phyloP scores from a whole-genome alignment of 2,888 invertebrate species.

The Drosophila engyochracea region DNA sequence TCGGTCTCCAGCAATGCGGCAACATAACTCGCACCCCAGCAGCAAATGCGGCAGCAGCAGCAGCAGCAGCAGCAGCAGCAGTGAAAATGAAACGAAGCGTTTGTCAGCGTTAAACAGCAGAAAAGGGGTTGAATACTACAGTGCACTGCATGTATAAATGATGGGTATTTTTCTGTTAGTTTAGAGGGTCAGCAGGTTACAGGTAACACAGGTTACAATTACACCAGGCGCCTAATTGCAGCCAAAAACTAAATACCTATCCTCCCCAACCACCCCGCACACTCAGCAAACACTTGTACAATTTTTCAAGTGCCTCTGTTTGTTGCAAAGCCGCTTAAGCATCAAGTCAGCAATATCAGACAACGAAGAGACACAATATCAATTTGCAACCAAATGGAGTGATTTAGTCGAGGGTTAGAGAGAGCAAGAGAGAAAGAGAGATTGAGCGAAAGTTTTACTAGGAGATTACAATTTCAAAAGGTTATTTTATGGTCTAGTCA shows the following conservation, averaged over 20 bases:
- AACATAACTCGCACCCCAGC: slow-evolving; percentile 69
- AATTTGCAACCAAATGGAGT: slow-evolving; percentile 56
- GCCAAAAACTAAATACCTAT: slow-evolving; percentile 40
- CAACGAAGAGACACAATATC: slow-evolving; percentile 45
- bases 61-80: slow-evolving; percentile 45
- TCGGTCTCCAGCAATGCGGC: slow-evolving; percentile 57
- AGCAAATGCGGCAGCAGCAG: slow-evolving; percentile 36
- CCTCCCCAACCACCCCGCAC: background rate
- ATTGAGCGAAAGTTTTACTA: background rate
- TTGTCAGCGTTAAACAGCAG: slow-evolving; percentile 59
- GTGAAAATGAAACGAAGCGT: slow-evolving; percentile 59
- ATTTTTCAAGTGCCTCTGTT: background rate
- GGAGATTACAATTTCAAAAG: background rate
- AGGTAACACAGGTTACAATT: slow-evolving; percentile 37
- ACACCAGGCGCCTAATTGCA: slow-evolving; percentile 62
- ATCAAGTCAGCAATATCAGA: slow-evolving; percentile 44
- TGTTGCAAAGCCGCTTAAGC: slow-evolving; percentile 58
- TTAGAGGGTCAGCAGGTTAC: slow-evolving; percentile 82
- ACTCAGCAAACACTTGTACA: background rate
- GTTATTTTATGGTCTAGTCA: background rate
- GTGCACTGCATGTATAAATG: slow-evolving; percentile 25
- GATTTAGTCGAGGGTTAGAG: no score
- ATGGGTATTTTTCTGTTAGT: slow-evolving; percentile 47
- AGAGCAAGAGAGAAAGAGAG: background rate
- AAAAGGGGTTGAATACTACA: slow-evolving; percentile 59